Conservation (phyloP, 2,113 vertebrate species). For the Coptodon bakossiorum region DNA sequence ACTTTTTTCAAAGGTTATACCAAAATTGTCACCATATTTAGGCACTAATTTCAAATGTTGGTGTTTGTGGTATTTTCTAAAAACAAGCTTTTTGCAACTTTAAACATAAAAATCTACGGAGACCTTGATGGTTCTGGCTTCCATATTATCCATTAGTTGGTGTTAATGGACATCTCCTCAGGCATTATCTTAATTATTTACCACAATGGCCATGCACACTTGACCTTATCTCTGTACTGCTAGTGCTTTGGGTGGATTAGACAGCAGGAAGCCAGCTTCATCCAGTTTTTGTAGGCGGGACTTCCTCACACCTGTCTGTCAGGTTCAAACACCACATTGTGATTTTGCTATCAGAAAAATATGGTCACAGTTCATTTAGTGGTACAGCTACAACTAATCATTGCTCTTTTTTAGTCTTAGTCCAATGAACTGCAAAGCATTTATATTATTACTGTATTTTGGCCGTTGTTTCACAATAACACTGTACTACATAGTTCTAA, state of each 20-base stretch:
- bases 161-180: not conserved
- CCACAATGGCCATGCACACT: not conserved
- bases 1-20: not conserved
- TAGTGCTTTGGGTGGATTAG: not conserved
- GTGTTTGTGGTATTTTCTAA: not conserved
- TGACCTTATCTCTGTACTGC: not conserved
- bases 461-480: not conserved
- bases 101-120: not conserved
- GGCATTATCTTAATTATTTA: not conserved
- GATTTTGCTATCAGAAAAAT: not conserved
- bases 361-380: not conserved
- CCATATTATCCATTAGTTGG: not conserved
- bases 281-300: not conserved
- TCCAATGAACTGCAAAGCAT: not conserved
- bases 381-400: accelerated
- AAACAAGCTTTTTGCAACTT: not conserved
- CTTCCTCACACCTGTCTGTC: not conserved
- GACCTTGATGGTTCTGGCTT: not conserved
- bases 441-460: not conserved
- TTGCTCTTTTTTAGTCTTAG: not conserved
- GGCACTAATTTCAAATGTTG: not conserved
- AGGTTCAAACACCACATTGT: not conserved
- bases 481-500: not conserved
- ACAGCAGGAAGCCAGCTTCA: not conserved
- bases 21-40: not conserved